Percentiles rank a stretch among this genome's conserved stretches.
These are phyloP conservation scores for Apteryx mantelli DNA, from an alignment of 2,113 vertebrate species.

Conservation along the genomic window DNA sequence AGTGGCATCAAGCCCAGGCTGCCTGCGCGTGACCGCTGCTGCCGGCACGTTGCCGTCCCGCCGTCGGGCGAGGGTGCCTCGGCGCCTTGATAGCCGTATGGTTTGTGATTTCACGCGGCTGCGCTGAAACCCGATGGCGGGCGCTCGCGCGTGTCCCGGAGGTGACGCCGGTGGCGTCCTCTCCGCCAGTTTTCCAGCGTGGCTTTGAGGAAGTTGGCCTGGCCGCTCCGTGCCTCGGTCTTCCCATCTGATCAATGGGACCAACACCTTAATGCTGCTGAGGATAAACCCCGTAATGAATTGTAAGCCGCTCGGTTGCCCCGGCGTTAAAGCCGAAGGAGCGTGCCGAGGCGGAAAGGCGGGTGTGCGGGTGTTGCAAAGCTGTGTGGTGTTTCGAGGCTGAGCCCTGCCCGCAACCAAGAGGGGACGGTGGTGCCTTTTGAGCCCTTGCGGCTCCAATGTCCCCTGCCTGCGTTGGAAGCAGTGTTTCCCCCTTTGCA, in stretches of 20 bases:
- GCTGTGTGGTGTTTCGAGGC: fast-evolving
- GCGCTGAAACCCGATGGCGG: too few relatives aligned
- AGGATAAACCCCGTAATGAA: too few relatives aligned
- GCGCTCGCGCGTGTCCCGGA: too few relatives aligned
- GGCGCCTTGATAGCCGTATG: too few relatives aligned
- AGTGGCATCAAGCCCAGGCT: too few relatives aligned
- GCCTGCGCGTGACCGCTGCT: too few relatives aligned
- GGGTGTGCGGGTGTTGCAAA: background rate
- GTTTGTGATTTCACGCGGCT: too few relatives aligned
- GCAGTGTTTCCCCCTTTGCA: fast-evolving
- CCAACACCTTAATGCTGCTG: background rate
- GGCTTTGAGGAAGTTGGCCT: background rate
- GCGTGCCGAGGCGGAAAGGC: background rate
- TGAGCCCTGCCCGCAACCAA: background rate
- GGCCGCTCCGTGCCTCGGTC: background rate
- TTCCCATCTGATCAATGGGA: background rate
- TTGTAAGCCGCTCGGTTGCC: background rate
- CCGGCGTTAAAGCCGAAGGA: background rate
- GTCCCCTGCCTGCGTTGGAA: background rate
- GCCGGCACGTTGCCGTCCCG: too few relatives aligned
- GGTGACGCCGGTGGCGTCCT: background rate
- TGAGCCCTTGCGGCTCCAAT: background rate
- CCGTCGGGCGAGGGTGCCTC: too few relatives aligned
- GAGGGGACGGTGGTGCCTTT: background rate
- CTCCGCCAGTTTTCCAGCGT: background rate